Base-by-base conservation (phyloP, 2,888 invertebrate genomes). In the Balanococcus diminutus region DNA sequence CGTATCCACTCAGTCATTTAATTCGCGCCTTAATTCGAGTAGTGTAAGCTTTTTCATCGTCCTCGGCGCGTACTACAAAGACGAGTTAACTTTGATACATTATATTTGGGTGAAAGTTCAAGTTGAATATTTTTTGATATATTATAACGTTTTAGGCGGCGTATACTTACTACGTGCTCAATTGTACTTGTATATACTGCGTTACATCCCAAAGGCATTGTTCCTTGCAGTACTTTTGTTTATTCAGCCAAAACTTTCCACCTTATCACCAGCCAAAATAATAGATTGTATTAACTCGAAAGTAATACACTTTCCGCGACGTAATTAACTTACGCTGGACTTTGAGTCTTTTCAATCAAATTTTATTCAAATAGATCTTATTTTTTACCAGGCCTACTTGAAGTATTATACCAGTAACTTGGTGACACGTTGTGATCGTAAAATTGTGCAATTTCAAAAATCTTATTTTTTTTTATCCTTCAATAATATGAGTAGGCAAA, bases 121-220 rank as follows among this genome's bases (percentile, higher is more conserved):
- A 72, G 31, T 72, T 72, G 72, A 72, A 72, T 72, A 72, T 72
- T 72, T 72, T 72, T 72, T 72, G 72, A 72, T 72, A 72, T 72
- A 72, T 72, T 72, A 72, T 31, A 72, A 72, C 72, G 72, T 72
- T 72, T 56, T 72, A 5, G 31, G 72, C 72, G 9, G 28, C 28
- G 56, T 56, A n/a, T n/a, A n/a, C n/a, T n/a, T n/a, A 39, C 39
- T 39, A 56, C 56, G 56, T 22, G 56, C 31, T 72, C 28, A 16
- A 72, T 72, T 72, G 72, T 28, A 72, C 28, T 61, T 61, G 42
- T 14, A 16, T 42, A 42, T 19, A 56, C 22, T 72, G 19, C 25
- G 61, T 25, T 46, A 72, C 72, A 28, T 72, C 72, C 72, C 72
- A 16, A 72, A 25, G 72, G 72, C 72, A 31, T 72, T 72, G 72